Evolutionary conservation across 2,888 invertebrate species (phyloP), one percentile per base, ranked within the genome.

Genomic region (Ariolimax columbianus): DNA sequence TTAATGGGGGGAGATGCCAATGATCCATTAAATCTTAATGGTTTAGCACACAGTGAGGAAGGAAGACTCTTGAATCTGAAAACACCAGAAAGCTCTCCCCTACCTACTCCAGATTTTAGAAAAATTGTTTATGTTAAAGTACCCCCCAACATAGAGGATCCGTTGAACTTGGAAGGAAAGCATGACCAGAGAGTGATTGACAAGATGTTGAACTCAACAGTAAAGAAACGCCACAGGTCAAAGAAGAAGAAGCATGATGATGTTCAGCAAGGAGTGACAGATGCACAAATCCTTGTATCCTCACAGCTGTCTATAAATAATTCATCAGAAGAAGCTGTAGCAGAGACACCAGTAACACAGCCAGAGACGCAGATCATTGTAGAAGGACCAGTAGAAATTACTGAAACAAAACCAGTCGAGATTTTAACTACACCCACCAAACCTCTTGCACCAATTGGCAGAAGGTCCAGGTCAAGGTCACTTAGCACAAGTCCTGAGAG

Each of bases 1-100:
- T 95, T 98, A 7, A 95, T 98, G 1, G 99, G 98, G 73, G 99
- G 98, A 17, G 98, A 98, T 94, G 98, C 98, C 89, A 97, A 97
- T 89, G 99, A 99, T 95, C 99, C 98, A 0, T 95, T 99, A 75
- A 99, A 99, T 95, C 95, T 99, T 87, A 98, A 97, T 92, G 98
- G 98, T 92, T 95, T 99, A 91, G 97, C 93, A 68, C 93, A 94
- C 89, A 94, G 95, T 88, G 94, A 94, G 85, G 88, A 91, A 23
- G 91, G 91, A 51, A 88, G 88, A 77, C 86, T 90, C 51, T 82
- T 93, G 95, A 97, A 97, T 94, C 97, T 97, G n/a, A 96, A 97
- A 0, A 98, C 98, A 30, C 98, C 98, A 82, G 97, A 97, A 92
- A 97, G 97, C 51, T 98, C 98, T 85, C 98, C 98, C 0, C 94